Conservation (phyloP, 2,797 vertebrate genomes). For the Sebastes iracundus region DNA sequence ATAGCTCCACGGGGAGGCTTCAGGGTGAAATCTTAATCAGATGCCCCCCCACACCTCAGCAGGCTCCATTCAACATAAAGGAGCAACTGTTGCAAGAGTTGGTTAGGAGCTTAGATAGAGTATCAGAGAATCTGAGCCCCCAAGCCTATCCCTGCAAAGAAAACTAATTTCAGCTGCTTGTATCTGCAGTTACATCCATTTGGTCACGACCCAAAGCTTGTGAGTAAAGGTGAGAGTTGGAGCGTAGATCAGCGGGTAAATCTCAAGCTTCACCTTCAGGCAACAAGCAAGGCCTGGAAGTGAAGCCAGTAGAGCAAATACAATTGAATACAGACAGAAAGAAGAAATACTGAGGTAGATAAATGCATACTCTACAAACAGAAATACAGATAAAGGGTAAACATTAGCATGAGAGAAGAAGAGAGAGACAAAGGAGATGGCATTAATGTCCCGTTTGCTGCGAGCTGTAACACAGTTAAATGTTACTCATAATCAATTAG, state of each 20-base stretch:
- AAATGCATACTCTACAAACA: not conserved
- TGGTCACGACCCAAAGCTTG: slow-evolving; percentile 42
- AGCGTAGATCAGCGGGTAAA: slow-evolving; percentile 21
- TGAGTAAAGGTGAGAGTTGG: slow-evolving; percentile 39
- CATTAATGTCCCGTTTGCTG: slow-evolving; percentile 36
- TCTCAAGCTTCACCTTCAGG: slow-evolving; percentile 28
- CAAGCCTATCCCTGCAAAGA: slow-evolving; percentile 26
- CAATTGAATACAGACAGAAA: slow-evolving; percentile 2
- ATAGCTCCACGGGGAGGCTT: slow-evolving; percentile 46
- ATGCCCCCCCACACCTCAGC: slow-evolving; percentile 39
- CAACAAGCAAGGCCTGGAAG: not conserved
- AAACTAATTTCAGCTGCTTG: slow-evolving; percentile 46
- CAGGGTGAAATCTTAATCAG: slow-evolving; percentile 63
- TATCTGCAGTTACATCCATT: slow-evolving; percentile 48
- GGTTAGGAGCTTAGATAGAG: slow-evolving; percentile 47
- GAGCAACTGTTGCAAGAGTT: slow-evolving; percentile 40
- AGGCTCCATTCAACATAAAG: slow-evolving; percentile 39
- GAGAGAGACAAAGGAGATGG: slow-evolving; percentile 6
- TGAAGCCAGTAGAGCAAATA: not conserved
- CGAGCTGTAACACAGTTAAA: slow-evolving; percentile 8
- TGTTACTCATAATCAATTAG: slow-evolving; percentile 47
- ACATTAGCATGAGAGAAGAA: not conserved
- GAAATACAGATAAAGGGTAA: not conserved
- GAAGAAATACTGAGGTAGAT: not conserved
- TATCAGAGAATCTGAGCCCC: slow-evolving; percentile 48